These are phyloP conservation scores for Takifugu rubripes DNA, from an alignment of 2,797 vertebrate genomes.

Conservation along the genomic window DNA sequence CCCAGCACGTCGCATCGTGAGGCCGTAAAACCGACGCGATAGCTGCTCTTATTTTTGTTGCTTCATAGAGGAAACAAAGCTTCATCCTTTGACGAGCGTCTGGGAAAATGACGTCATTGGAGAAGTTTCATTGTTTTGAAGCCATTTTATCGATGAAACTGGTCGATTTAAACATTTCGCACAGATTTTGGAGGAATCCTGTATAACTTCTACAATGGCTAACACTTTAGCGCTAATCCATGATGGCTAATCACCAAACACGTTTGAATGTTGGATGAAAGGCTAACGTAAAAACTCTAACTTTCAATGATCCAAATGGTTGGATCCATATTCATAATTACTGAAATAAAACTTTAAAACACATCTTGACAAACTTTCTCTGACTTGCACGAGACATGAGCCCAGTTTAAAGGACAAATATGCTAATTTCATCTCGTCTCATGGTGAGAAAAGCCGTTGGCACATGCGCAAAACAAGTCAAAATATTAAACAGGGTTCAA, in stretches of 20 bases:
- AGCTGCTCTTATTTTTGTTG: too few relatives aligned
- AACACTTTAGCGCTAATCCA: conserved; percentile 19
- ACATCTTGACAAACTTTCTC: conserved; percentile 42
- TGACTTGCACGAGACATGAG: conserved; percentile 25
- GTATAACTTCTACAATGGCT: conserved; percentile 48
- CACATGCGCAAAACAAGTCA: conserved; percentile 29
- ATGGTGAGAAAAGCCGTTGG: conserved; percentile 41
- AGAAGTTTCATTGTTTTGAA: conserved; percentile 31
- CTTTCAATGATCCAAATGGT: conserved; percentile 27
- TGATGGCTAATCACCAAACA: conserved; percentile 30
- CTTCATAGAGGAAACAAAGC: too few relatives aligned
- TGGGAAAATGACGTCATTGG: conserved; percentile 28
- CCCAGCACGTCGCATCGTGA: too few relatives aligned
- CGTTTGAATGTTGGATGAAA: conserved; percentile 24
- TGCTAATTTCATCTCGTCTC: conserved; percentile 1
- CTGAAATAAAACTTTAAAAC: conserved; percentile 13
- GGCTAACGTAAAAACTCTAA: conserved; percentile 41
- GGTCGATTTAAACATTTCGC: too few relatives aligned
- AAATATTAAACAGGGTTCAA: too few relatives aligned
- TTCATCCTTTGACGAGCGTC: too few relatives aligned
- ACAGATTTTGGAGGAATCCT: neutral
- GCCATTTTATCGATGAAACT: neutral
- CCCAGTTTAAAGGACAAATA: conserved; percentile 37
- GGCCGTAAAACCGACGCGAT: too few relatives aligned
- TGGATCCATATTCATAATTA: conserved; percentile 25